phyloP scores from a whole-genome alignment of 2,113 vertebrate genomes.

The Crotalus helleri region DNA sequence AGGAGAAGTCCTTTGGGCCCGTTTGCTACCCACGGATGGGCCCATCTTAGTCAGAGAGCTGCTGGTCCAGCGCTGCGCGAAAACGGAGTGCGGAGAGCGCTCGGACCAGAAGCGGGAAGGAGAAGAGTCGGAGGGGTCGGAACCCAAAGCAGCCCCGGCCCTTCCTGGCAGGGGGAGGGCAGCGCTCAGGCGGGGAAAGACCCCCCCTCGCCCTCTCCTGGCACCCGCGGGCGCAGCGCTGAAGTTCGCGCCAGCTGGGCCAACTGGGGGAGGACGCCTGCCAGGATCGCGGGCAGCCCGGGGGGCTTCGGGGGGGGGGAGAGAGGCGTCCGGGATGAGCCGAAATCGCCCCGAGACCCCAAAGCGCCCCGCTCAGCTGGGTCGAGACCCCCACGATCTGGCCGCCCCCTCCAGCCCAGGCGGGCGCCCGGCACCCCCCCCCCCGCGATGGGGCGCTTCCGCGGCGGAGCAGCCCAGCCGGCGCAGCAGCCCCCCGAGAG shows the following conservation, averaged over 20 bases:
- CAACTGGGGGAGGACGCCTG: not conserved
- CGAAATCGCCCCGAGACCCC: no score
- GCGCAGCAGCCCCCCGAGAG: not conserved
- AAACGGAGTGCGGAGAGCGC: not conserved
- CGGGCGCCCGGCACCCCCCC: no score
- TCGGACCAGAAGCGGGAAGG: not conserved
- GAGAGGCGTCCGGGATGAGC: no score
- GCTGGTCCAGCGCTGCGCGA: not conserved
- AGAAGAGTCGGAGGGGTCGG: not conserved
- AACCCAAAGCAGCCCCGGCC: not conserved
- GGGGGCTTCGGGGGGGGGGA: no score
- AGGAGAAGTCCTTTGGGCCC: not conserved
- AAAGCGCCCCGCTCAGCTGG: not conserved
- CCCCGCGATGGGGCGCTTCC: no score
- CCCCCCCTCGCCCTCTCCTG: not conserved
- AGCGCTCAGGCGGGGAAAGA: not conserved
- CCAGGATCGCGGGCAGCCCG: not conserved
- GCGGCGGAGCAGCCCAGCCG: not conserved
- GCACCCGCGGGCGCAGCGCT: not conserved
- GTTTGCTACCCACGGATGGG: not conserved
- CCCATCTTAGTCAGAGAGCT: no score
- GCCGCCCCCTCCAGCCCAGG: not conserved
- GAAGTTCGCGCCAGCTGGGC: not conserved
- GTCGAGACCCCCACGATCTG: not conserved
- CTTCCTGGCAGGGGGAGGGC: not conserved